Evolutionary conservation across 2,113 vertebrate species (phyloP).

Genomic region (Notothenia coriiceps): DNA sequence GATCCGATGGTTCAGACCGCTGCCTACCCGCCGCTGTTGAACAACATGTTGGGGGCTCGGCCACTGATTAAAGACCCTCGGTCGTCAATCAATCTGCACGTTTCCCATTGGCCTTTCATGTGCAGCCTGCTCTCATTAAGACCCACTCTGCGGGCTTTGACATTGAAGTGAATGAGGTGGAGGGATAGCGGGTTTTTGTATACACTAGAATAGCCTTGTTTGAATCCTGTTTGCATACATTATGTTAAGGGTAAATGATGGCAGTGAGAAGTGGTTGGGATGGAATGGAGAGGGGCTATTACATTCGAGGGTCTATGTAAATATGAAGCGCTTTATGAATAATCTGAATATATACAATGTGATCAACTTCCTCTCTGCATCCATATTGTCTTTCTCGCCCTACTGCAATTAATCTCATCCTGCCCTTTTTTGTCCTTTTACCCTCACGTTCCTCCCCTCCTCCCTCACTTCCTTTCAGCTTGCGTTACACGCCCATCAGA

Average conservation of each 20-base stretch:
- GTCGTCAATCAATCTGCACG: constrained; percentile 76
- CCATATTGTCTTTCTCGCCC: constrained; percentile 2
- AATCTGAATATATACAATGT: constrained; percentile 14
- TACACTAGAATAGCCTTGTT: constrained; percentile 58
- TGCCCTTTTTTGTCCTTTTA: neutral
- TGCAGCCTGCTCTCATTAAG: constrained; percentile 77
- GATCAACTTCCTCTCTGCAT: constrained; percentile 14
- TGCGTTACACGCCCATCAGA: constrained; percentile 49
- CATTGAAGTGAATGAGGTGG: constrained; percentile 72
- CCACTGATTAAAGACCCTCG: constrained; percentile 79
- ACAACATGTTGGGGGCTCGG: constrained; percentile 70
- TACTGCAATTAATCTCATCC: constrained; percentile 7
- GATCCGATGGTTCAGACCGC: constrained; percentile 48
- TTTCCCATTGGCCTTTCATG: constrained; percentile 77
- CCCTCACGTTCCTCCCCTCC: neutral
- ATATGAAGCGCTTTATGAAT: constrained; percentile 29
- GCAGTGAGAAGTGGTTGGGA: constrained; percentile 41
- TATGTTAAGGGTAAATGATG: constrained; percentile 57
- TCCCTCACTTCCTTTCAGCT: constrained; percentile 33
- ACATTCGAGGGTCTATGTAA: constrained; percentile 31
- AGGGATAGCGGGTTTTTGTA: constrained; percentile 59
- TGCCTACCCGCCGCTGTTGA: constrained; percentile 40
- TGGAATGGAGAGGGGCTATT: constrained; percentile 42
- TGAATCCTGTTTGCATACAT: constrained; percentile 69
- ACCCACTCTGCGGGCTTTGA: constrained; percentile 67